phyloP scores from a whole-genome alignment of 2,888 invertebrate species.

The Meteorus colon region DNA sequence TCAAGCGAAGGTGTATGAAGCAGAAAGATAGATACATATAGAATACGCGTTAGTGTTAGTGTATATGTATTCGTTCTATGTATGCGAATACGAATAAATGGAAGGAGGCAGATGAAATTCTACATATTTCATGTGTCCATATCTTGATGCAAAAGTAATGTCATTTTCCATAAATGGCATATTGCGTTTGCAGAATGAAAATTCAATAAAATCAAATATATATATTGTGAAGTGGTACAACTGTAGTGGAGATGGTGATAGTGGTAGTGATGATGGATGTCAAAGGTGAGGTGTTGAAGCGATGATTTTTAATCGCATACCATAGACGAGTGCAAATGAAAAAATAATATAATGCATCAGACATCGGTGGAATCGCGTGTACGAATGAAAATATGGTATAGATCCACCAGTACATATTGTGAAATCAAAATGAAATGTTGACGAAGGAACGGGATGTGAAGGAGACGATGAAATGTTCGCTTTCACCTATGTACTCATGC shows the following conservation, averaged over 20 bases:
- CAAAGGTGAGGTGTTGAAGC: not conserved
- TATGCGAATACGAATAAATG: conserved; percentile 34
- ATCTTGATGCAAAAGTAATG: conserved; percentile 17
- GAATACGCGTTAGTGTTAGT: conserved; percentile 10
- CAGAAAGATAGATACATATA: not conserved
- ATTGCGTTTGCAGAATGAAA: conserved; percentile 24
- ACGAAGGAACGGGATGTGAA: not conserved
- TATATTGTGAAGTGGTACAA: not conserved
- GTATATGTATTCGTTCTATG: conserved; percentile 25
- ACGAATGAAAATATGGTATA: conserved; percentile 8
- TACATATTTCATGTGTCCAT: conserved; percentile 32
- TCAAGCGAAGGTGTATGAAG: conserved; percentile 23
- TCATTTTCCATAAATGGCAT: conserved; percentile 30
- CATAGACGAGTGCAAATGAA: not conserved
- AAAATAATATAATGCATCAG: not conserved
- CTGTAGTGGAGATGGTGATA: not conserved
- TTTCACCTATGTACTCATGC: not conserved
- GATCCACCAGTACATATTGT: not conserved
- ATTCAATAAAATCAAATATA: conserved; percentile 5
- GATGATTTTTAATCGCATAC: conserved; percentile 4
- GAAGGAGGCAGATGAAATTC: conserved; percentile 34
- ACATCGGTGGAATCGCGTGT: not conserved
- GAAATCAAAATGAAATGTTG: conserved; percentile 12
- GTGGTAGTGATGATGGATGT: not conserved
- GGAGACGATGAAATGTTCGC: not conserved